Evolutionary conservation across 2,888 invertebrate species (phyloP).

Genomic region (Scelioninae gen. 1): DNA sequence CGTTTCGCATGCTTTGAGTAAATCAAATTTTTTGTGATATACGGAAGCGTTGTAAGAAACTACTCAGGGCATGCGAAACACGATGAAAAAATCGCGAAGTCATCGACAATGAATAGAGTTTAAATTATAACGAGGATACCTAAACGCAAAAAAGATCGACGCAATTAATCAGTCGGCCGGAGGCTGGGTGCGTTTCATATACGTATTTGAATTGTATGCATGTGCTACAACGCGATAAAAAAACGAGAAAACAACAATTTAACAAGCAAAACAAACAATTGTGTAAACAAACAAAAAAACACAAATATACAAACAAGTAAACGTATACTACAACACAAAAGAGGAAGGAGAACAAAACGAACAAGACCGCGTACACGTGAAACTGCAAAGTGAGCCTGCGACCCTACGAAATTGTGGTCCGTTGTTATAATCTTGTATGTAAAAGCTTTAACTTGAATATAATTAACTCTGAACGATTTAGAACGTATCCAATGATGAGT

Average conservation of each 20-base stretch:
- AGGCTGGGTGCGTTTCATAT: conserved; percentile 63
- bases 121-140: conserved; percentile 4
- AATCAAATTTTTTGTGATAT: conserved; percentile 65
- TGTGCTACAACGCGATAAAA: conserved; percentile 19
- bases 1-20: conserved; percentile 60
- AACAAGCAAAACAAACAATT: too few species aligned
- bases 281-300: conserved; percentile 5
- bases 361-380: conserved; percentile 56
- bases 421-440: conserved; percentile 79
- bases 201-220: conserved; percentile 54
- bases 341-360: conserved; percentile 18
- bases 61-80: conserved; percentile 55
- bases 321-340: background rate
- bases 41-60: conserved; percentile 60
- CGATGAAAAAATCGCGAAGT: conserved; percentile 50
- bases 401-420: conserved; percentile 75
- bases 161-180: conserved; percentile 46
- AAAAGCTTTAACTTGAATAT: conserved; percentile 82
- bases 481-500: conserved; percentile 71
- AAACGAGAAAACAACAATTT: too few species aligned
- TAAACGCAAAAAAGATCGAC: conserved; percentile 8
- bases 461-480: conserved; percentile 77
- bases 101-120: conserved; percentile 58
- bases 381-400: conserved; percentile 70
- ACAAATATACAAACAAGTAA: conserved; percentile 2